Evolutionary conservation across 2,888 invertebrate genomes (phyloP), one percentile per base, ranked within the genome.

Genomic region (Eupelmus urozonus): DNA sequence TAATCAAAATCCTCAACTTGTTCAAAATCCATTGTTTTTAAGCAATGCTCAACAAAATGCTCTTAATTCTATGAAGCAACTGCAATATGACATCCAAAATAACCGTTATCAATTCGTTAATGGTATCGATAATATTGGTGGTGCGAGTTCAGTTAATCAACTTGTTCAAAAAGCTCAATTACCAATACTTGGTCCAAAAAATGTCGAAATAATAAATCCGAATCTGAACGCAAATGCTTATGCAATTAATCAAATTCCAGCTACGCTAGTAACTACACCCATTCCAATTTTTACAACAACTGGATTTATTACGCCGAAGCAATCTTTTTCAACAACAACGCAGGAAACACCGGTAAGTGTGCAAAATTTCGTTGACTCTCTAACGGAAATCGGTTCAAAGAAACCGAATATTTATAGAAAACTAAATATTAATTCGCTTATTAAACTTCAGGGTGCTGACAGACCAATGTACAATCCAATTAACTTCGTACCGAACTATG

Each of bases 171-270:
- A 83, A 59, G 85, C 88, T 2, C 89, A 88, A 34, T 69, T 89
- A 18, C 89, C 88, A 7, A 84, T 83, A 29, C 79, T 89, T 0
- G 87, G 85, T 2, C 81, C 86, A 7, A 87, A 87, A 55, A 88
- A 87, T 23, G 89, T 90, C 0, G 87, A 90, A 59, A 89, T 89
- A 11, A 40, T 87, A 3, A 90, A 90, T 84, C 89, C 89, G 0
- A 87, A 86, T 69, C 79, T 88, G 0, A 88, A 87, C 42, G 42
- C 84, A 0, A 87, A 85, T 81, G 80, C 85, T 25, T 84, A 85
- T 53, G 69, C 84, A 2, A 67, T 87, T 63, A 84, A 83, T 81
- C 85, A 86, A 45, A 88, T 87, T 75, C 86, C 85, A 5, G 69
- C 85, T 0, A 82, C 88, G 0, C 81, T 88, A n/a, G 75, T 89